Conservation (phyloP, 2,888 invertebrate genomes). For the Coronaproctus castanopsis region DNA sequence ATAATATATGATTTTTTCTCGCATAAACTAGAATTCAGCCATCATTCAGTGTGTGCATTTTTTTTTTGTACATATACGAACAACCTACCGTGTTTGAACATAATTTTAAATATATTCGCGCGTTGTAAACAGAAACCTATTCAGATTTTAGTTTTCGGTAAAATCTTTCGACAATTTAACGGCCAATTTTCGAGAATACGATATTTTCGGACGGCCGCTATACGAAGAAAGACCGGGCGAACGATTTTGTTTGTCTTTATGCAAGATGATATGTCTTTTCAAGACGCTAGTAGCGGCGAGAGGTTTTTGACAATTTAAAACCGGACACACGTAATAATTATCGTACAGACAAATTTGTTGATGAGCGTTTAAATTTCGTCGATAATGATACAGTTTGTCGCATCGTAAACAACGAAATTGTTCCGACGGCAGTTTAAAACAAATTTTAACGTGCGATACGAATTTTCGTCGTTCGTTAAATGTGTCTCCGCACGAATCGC, state of each 20-base stretch:
- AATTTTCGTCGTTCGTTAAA: no score
- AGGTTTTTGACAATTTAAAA: background rate
- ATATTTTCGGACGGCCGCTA: background rate
- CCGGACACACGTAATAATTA: background rate
- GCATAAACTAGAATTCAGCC: no score
- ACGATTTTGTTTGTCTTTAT: background rate
- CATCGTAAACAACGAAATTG: no score
- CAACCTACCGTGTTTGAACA: no score
- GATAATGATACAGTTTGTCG: background rate
- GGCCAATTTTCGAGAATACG: background rate
- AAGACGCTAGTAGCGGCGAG: background rate
- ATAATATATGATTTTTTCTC: no score
- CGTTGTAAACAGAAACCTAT: no score
- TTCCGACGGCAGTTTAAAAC: background rate
- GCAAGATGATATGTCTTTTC: background rate
- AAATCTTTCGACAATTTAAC: background rate
- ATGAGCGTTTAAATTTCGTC: background rate
- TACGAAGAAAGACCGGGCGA: background rate
- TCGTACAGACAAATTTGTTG: background rate
- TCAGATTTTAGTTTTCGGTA: no score
- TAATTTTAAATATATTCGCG: no score
- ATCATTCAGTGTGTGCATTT: no score
- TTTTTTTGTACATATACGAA: no score
- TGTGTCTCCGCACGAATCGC: constrained; percentile 7
- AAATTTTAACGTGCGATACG: background rate